These are phyloP conservation scores for Podarcis cretensis DNA, from an alignment of 2,113 vertebrate species.

Conservation along the genomic window DNA sequence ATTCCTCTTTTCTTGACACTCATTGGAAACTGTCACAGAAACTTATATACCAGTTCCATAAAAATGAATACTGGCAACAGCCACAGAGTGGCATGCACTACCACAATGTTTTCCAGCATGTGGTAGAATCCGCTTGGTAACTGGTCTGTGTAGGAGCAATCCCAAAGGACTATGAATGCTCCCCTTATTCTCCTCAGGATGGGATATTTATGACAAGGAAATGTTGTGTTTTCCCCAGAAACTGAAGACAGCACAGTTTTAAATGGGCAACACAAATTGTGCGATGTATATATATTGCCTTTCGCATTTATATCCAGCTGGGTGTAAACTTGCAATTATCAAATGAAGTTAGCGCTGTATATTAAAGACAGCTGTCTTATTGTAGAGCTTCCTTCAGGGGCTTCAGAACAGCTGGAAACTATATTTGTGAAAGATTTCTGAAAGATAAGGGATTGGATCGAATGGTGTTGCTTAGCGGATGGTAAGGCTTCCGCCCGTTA, in stretches of 20 bases:
- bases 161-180: no score
- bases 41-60: constrained; percentile 17
- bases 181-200: no score
- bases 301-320: not conserved
- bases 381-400: not conserved
- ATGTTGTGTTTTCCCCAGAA: no score
- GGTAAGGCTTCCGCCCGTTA: no score
- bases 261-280: not conserved
- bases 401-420: not conserved
- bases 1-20: constrained; percentile 21
- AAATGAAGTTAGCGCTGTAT: not conserved
- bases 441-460: not conserved
- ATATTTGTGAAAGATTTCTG: not conserved
- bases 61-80: not conserved
- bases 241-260: not conserved
- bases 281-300: not conserved
- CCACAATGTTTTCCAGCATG: not conserved
- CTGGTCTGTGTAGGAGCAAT: not conserved
- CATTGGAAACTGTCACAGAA: constrained; percentile 10
- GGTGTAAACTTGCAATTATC: not conserved
- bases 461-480: no score
- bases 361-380: not conserved
- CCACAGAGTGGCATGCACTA: not conserved
- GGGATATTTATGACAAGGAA: no score
- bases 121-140: not conserved